These are phyloP conservation scores for Lamellibrachia satsuma DNA, from an alignment of 2,888 invertebrate species.

Conservation along the genomic window DNA sequence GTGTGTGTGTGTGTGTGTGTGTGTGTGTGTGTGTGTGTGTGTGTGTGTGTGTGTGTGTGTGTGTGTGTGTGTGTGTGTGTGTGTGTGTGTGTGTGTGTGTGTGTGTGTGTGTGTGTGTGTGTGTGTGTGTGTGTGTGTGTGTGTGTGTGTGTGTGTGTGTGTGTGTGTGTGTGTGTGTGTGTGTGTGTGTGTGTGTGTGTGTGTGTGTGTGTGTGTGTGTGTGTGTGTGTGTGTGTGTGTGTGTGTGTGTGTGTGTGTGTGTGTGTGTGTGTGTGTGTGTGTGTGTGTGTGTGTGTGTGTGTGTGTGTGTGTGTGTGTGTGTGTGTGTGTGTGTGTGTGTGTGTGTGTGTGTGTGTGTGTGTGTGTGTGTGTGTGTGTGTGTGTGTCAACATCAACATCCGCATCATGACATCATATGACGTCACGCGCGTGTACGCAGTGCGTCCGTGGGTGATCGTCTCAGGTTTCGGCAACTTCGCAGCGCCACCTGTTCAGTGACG, in stretches of 20 bases:
- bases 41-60: constrained; percentile 27
- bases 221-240: too few relatives aligned
- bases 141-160: constrained; percentile 27
- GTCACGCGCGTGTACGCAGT: not conserved
- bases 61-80: constrained; percentile 27
- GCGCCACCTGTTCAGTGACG: constrained; percentile 11
- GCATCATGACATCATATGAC: not conserved
- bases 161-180: constrained; percentile 27
- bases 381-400: not conserved
- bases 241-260: too few relatives aligned
- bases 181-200: too few relatives aligned
- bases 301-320: too few relatives aligned
- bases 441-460: not conserved
- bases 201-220: too few relatives aligned
- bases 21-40: constrained; percentile 27
- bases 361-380: too few relatives aligned
- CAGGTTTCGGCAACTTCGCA: not conserved
- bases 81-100: constrained; percentile 27
- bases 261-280: too few relatives aligned
- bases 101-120: constrained; percentile 27
- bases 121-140: constrained; percentile 27
- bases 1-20: constrained; percentile 27
- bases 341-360: too few relatives aligned
- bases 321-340: too few relatives aligned
- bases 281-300: too few relatives aligned